Conservation (phyloP, 2,888 invertebrate species). For the Loripinus fragilis region DNA sequence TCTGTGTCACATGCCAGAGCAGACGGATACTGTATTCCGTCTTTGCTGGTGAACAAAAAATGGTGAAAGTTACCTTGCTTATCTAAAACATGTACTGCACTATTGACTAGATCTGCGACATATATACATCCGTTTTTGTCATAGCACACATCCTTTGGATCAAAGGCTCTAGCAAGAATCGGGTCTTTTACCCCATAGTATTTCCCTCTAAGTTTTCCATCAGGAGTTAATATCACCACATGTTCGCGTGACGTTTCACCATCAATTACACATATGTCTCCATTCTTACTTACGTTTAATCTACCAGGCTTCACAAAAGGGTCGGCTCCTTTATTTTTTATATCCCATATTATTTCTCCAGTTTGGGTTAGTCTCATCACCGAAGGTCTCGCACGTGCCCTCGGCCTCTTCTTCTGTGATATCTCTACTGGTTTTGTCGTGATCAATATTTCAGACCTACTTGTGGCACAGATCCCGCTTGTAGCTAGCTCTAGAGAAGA, state of each 20-base stretch:
- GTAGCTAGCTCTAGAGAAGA: conserved; percentile 46
- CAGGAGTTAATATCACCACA: conserved; percentile 46
- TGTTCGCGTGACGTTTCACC: conserved; percentile 43
- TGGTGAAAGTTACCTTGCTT: conserved; percentile 46
- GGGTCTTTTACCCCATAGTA: conserved; percentile 51
- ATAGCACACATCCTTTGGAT: conserved; percentile 52
- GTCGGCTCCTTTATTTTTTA: conserved; percentile 49
- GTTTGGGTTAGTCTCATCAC: conserved; percentile 40
- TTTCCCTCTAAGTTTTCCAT: conserved; percentile 46
- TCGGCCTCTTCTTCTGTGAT: conserved; percentile 55
- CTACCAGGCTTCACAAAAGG: conserved; percentile 45
- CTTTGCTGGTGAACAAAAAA: conserved; percentile 48
- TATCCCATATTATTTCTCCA: conserved; percentile 49
- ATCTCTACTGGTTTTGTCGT: conserved; percentile 45
- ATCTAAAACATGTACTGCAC: conserved; percentile 55
- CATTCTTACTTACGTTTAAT: conserved; percentile 41
- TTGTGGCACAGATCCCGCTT: conserved; percentile 46
- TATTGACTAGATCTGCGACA: conserved; percentile 50
- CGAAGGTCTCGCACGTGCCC: conserved; percentile 36
- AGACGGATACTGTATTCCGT: conserved; percentile 43
- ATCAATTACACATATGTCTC: conserved; percentile 55
- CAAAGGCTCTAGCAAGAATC: conserved; percentile 39
- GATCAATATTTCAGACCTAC: conserved; percentile 48
- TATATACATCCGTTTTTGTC: conserved; percentile 48
- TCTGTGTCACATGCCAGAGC: conserved; percentile 46